Conservation (phyloP, 2,113 vertebrate species). For the Cisticola juncidis region DNA sequence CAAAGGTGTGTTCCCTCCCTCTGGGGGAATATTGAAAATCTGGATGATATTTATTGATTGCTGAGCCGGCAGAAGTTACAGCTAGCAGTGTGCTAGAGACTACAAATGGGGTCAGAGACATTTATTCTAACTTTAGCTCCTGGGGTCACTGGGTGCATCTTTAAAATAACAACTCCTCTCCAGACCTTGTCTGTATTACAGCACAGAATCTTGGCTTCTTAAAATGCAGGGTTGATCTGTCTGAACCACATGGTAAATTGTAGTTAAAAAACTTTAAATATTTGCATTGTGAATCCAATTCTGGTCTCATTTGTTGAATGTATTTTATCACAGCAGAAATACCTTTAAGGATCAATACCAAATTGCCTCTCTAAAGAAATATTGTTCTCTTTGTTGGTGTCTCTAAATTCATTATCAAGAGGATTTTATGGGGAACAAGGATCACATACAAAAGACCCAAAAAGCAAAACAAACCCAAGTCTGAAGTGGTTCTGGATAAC, state of each 20-base stretch:
- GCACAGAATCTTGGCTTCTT: background rate
- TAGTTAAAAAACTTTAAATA: background rate
- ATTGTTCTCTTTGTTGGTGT: background rate
- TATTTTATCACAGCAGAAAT: background rate
- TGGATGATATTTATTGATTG: background rate
- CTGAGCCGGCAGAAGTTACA: background rate
- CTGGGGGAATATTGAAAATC: background rate
- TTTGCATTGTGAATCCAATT: background rate
- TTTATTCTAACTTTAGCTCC: background rate
- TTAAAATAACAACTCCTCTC: background rate
- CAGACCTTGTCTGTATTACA: background rate
- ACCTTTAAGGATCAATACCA: background rate
- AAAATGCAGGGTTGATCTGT: background rate
- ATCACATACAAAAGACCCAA: background rate
- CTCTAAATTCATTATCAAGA: background rate
- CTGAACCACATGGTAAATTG: background rate
- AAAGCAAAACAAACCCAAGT: background rate
- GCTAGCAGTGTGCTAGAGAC: background rate
- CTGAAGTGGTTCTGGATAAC: background rate
- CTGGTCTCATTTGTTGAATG: background rate
- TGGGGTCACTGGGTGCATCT: background rate
- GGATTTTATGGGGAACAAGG: background rate
- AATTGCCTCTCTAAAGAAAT: background rate
- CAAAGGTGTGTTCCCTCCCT: background rate
- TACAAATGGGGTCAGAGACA: background rate